Evolutionary conservation across 2,888 invertebrate species (phyloP), one percentile per base, ranked within the genome.

Genomic region (Heliconius charithonia): DNA sequence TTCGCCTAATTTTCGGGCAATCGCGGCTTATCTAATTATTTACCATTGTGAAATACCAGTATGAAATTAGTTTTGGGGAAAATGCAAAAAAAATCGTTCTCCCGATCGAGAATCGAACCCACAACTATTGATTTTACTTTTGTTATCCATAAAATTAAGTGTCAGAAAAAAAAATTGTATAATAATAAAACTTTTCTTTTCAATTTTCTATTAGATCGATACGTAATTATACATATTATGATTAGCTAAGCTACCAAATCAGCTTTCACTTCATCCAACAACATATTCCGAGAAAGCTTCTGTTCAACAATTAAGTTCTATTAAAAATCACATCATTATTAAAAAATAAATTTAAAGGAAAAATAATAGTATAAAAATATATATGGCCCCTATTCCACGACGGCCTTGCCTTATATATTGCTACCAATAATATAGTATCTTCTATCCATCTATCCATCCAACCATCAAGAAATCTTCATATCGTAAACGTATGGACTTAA

Each of bases 191-290:
- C 3, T 62, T n/a, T 67, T 41, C 16, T 67, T 37, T 41, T 16
- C 9, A 69, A 25, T 69, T 69, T 45, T 25, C 19, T 69, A 69
- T 25, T 4, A 27, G 41, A 27, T 69, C 41, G 67, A 67, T 67
- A 67, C 13, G 41, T 67, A 67, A 41, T 67, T 41, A 67, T 45
- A 41, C 37, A 67, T 37, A n/a, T 29, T 29, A 22, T 59, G 4
- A 16, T n/a, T 51, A 51, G 51, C 51, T 22, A 51, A 62, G 6
- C 13, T 51, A 13, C 29, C 29, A 41, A 65, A 45, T 63, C 41
- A 27, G 41, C 75, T 75, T 75, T 75, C 75, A 65, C 65, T 51
- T n/a, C 22, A 62, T 29, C 22, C 32, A 62, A 10, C 45, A 63
- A 63, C 32, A 45, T n/a, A 27, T n/a, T n/a, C 19, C 7, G 22